A percentile compares a stretch with the other conserved stretches of the same genome.
These are phyloP conservation scores for Lasioglossum albipes DNA, from an alignment of 1,140 invertebrate species.

Conservation along the genomic window DNA sequence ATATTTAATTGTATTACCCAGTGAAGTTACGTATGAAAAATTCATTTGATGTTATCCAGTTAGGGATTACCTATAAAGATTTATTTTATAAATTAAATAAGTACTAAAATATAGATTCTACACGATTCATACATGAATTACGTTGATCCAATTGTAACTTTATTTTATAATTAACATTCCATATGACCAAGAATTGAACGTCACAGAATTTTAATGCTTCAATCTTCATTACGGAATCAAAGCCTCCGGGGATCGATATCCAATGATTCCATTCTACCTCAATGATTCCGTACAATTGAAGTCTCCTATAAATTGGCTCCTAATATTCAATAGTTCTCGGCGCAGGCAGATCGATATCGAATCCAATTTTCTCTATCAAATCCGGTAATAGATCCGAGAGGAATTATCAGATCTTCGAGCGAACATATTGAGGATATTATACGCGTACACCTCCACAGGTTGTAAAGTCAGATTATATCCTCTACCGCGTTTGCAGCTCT, in stretches of 20 bases:
- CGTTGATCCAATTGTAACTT: too few relatives aligned
- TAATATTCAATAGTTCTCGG: neutral
- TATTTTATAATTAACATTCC: too few relatives aligned
- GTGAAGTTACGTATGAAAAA: too few relatives aligned
- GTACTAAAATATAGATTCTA: too few relatives aligned
- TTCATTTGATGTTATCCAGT: too few relatives aligned
- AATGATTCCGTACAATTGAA: neutral
- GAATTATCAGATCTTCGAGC: constrained; percentile 28
- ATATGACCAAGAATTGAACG: too few relatives aligned
- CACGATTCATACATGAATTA: too few relatives aligned
- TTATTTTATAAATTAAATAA: too few relatives aligned
- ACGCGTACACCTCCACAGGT: constrained; percentile 22
- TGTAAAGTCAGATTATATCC: constrained; percentile 51
- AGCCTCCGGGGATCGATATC: neutral
- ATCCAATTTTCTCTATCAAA: constrained; percentile 22
- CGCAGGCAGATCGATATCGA: neutral
- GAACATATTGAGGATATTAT: constrained; percentile 40
- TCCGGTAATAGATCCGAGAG: constrained; percentile 24
- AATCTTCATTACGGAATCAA: neutral
- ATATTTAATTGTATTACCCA: too few relatives aligned
- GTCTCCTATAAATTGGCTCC: neutral
- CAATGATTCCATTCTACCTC: neutral
- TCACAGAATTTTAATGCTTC: too few relatives aligned
- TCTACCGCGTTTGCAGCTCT: constrained; percentile 16
- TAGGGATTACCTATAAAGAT: too few relatives aligned